Percentiles rank a stretch among this genome's conserved stretches.
phyloP scores from a whole-genome alignment of 2,797 vertebrate species.

The Poecile montanus region DNA sequence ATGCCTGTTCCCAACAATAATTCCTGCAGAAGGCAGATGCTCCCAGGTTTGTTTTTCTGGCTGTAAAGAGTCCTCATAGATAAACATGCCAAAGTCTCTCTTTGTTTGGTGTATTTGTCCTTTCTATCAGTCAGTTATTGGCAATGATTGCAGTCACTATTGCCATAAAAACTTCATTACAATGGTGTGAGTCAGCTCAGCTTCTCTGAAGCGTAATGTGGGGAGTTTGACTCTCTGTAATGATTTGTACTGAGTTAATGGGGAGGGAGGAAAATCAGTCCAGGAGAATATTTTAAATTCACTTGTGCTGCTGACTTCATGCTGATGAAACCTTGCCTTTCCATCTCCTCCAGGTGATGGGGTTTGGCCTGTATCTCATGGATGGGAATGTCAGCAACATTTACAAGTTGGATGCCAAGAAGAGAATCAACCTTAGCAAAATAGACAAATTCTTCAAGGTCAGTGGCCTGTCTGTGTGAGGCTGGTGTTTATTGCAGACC shows the following conservation, averaged over 20 bases:
- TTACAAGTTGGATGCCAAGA: conserved; percentile 89
- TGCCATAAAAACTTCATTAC: background rate
- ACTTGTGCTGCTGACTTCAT: background rate
- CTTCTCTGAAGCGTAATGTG: background rate
- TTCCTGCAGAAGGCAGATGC: background rate
- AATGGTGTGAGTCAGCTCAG: background rate
- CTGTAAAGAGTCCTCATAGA: background rate
- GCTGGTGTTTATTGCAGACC: background rate
- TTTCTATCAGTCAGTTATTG: conserved; percentile 8
- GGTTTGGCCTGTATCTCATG: conserved; percentile 90
- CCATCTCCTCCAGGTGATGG: conserved; percentile 81
- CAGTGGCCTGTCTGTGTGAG: conserved; percentile 40
- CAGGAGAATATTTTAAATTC: background rate
- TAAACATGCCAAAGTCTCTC: background rate
- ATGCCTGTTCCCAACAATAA: background rate
- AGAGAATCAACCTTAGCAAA: conserved; percentile 90
- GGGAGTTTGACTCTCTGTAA: background rate
- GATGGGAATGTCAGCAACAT: conserved; percentile 91
- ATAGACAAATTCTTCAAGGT: conserved; percentile 92
- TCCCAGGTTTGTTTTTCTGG: background rate
- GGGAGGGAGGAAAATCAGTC: background rate
- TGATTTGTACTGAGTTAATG: background rate
- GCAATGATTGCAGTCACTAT: background rate
- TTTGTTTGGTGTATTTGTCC: background rate
- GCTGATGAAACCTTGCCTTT: background rate